Evolutionary conservation across 2,888 invertebrate genomes (phyloP).

Genomic region (Sminthurinus aureus): DNA sequence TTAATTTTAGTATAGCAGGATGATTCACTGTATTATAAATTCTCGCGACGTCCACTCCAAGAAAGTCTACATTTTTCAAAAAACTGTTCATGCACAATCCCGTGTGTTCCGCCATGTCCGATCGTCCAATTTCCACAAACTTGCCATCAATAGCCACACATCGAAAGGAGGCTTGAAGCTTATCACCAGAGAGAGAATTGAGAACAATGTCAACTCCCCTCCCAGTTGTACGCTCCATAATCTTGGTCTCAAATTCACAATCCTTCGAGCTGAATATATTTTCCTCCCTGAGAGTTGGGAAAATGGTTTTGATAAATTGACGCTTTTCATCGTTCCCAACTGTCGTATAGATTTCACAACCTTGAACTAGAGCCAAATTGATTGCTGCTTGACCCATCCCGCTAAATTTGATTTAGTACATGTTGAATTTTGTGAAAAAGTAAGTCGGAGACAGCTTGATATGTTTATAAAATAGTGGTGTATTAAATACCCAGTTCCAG

Average conservation of each 20-base stretch:
- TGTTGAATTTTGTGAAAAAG: too few species aligned
- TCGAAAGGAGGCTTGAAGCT: constrained; percentile 72
- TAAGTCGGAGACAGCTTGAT: too few species aligned
- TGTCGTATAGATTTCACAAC: constrained; percentile 75
- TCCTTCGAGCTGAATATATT: constrained; percentile 72
- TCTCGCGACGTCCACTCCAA: constrained; percentile 93
- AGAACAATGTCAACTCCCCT: constrained; percentile 90
- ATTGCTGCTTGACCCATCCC: constrained; percentile 84
- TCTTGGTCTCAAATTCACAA: constrained; percentile 62
- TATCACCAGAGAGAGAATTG: constrained; percentile 71
- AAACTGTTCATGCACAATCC: constrained; percentile 87
- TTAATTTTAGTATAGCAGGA: constrained; percentile 69
- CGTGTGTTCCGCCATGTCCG: constrained; percentile 62
- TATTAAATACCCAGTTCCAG: constrained; percentile 74
- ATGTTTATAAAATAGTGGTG: too few species aligned
- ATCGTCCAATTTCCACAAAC: constrained; percentile 76
- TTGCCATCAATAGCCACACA: constrained; percentile 71
- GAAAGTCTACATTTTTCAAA: constrained; percentile 94
- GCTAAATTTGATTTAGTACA: too few species aligned
- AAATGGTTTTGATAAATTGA: constrained; percentile 83
- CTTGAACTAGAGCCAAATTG: constrained; percentile 71
- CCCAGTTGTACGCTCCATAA: constrained; percentile 80
- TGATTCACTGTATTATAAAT: too few species aligned
- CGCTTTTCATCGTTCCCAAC: constrained; percentile 82
- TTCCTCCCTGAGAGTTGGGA: constrained; percentile 72